Conservation (phyloP, 2,113 vertebrate species). For the Heptranchias perlo region DNA sequence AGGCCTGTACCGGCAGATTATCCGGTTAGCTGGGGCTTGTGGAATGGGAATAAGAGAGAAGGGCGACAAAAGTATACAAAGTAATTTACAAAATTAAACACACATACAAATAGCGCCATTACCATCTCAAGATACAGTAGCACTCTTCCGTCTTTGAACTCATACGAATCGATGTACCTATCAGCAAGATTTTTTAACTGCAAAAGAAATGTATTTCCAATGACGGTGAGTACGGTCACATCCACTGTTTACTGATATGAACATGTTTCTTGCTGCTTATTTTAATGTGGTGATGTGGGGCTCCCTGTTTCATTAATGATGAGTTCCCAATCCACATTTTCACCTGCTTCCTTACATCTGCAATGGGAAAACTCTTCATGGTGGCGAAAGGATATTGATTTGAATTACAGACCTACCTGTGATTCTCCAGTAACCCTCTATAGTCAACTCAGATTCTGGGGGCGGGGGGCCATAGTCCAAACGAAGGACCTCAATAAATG, state of each 20-base stretch:
- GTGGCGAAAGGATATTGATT: background rate
- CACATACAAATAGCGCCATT: background rate
- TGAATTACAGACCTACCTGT: background rate
- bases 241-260: background rate
- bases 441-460: background rate
- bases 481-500: no score
- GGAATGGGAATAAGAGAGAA: background rate
- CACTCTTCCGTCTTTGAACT: background rate
- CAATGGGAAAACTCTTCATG: background rate
- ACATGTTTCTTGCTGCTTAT: background rate
- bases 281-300: background rate
- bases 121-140: background rate
- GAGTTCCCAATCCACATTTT: background rate
- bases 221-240: background rate
- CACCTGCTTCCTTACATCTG: background rate
- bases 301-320: background rate
- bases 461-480: background rate
- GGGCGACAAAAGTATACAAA: background rate
- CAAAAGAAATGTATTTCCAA: background rate
- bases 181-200: background rate
- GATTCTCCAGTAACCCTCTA: no score
- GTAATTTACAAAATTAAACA: background rate
- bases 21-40: background rate
- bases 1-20: background rate
- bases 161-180: background rate